Evolutionary conservation across 1,140 invertebrate genomes (phyloP).

Genomic region (Papilio helenus): DNA sequence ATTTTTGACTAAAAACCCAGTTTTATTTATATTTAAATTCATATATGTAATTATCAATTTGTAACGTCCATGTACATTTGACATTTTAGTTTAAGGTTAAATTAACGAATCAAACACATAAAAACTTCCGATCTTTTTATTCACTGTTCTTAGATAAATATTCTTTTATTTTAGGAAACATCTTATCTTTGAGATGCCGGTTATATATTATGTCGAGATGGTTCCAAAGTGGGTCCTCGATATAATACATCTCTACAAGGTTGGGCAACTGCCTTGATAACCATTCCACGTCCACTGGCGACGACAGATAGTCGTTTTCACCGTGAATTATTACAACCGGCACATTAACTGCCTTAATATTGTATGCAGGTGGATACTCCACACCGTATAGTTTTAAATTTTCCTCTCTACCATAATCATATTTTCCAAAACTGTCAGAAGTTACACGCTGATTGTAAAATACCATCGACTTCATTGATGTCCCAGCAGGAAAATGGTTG

Average conservation of each 20-base stretch:
- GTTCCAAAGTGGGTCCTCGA: constrained; percentile 3
- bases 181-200: background rate
- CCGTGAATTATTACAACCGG: constrained; percentile 69
- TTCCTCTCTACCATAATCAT: constrained; percentile 79
- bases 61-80: too few relatives aligned
- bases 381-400: constrained; percentile 81
- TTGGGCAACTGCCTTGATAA: background rate
- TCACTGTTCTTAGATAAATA: constrained; percentile 1
- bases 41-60: too few relatives aligned
- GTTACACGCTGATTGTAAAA: constrained; percentile 84
- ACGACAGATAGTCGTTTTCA: constrained; percentile 1
- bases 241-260: background rate
- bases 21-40: too few relatives aligned
- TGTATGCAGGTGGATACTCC: constrained; percentile 78
- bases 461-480: constrained; percentile 87
- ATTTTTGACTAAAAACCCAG: too few relatives aligned
- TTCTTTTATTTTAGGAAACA: constrained; percentile 19
- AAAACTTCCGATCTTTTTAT: background rate
- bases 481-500: constrained; percentile 88
- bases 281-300: background rate
- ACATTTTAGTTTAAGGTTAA: too few relatives aligned
- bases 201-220: constrained; percentile 7
- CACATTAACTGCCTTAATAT: constrained; percentile 77
- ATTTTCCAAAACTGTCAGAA: constrained; percentile 75
- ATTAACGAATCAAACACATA: background rate